Conservation (phyloP, 2,113 vertebrate species). For the Zosterops borbonicus region DNA sequence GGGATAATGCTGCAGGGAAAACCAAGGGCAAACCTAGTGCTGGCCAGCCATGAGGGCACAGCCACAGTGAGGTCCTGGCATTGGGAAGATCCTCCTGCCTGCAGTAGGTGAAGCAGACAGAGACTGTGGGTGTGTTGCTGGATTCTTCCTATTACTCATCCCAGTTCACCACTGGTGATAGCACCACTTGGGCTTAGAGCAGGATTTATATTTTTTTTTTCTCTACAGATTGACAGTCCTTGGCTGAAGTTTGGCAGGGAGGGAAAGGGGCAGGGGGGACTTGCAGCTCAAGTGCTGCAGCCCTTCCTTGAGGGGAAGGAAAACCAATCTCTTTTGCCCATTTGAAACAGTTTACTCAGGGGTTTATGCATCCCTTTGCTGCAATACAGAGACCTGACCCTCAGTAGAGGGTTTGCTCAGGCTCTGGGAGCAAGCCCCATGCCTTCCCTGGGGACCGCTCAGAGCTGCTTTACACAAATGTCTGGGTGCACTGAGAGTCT, state of each 20-base stretch:
- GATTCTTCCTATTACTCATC: background rate
- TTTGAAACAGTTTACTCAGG: background rate
- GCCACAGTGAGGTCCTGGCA: accelerated
- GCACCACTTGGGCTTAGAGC: background rate
- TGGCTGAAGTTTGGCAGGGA: background rate
- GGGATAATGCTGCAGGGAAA: background rate
- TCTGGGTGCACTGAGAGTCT: background rate
- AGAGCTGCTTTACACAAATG: background rate
- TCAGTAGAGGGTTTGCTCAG: background rate
- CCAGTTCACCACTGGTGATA: background rate
- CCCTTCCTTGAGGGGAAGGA: background rate
- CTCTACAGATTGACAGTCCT: background rate
- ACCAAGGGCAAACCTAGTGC: background rate
- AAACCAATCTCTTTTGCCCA: background rate
- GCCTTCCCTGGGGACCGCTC: background rate
- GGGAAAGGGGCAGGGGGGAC: background rate
- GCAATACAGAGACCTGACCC: background rate
- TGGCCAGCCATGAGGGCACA: background rate
- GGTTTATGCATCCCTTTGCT: background rate
- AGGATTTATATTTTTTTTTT: background rate
- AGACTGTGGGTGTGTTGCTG: background rate
- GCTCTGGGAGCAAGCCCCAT: background rate
- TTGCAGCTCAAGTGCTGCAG: background rate
- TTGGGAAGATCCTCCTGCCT: background rate
- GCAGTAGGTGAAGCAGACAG: background rate